Conservation (phyloP, 2,113 vertebrate genomes). For the Chrysochloris asiatica region DNA sequence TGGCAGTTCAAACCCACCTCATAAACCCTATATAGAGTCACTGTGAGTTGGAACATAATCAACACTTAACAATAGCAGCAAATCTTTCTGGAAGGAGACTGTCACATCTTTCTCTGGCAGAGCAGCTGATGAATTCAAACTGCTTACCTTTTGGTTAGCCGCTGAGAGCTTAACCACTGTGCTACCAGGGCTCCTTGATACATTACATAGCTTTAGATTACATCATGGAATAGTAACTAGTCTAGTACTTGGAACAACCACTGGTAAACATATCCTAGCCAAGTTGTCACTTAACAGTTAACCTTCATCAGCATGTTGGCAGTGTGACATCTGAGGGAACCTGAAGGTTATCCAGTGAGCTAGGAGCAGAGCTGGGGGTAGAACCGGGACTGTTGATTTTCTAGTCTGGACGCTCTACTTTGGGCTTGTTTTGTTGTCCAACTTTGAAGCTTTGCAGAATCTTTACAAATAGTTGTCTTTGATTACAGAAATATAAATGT, state of each 20-base stretch:
- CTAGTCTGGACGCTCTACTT: neutral
- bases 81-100: neutral
- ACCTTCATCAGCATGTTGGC: neutral
- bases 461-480: neutral
- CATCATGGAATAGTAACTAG: neutral
- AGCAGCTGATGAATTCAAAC: neutral
- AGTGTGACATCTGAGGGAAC: neutral
- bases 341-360: neutral
- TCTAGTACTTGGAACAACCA: neutral
- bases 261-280: neutral
- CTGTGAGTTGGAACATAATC: no score
- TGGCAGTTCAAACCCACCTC: no score
- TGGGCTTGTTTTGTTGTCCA: neutral
- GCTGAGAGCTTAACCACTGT: neutral
- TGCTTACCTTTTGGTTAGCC: no score
- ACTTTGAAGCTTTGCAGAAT: neutral
- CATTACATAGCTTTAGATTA: neutral
- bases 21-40: no score
- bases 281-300: neutral
- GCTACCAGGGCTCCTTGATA: neutral
- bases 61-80: no score
- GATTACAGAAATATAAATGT: neutral
- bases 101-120: neutral
- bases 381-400: neutral
- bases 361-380: neutral